phyloP scores from a whole-genome alignment of 2,797 vertebrate genomes.

The Tauraco hartlaubi region DNA sequence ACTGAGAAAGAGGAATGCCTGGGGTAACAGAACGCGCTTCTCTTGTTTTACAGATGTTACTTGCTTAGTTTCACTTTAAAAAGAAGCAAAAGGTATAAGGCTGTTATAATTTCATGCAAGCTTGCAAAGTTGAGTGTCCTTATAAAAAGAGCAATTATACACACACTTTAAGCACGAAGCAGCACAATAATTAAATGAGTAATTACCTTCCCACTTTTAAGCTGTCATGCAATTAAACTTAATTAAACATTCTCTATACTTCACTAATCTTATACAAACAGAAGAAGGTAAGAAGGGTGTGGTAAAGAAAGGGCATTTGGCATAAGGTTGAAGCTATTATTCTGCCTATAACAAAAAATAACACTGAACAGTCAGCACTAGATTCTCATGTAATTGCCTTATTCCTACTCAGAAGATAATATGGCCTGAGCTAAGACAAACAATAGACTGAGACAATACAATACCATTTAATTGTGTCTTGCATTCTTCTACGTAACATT shows the following conservation, averaged over 20 bases:
- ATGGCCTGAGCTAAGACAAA: neutral
- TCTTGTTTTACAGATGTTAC: neutral
- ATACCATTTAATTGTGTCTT: neutral
- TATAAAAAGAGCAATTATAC: slow-evolving; percentile 69
- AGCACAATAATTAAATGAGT: slow-evolving; percentile 77
- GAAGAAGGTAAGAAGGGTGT: slow-evolving; percentile 58
- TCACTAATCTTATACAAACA: slow-evolving; percentile 71
- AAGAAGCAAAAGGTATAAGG: neutral
- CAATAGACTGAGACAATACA: neutral
- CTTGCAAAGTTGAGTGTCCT: slow-evolving; percentile 53
- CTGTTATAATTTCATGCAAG: slow-evolving; percentile 41
- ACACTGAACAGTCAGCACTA: neutral
- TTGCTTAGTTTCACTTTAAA: neutral
- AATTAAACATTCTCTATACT: slow-evolving; percentile 74
- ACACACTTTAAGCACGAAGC: slow-evolving; percentile 55
- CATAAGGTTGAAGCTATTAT: slow-evolving; percentile 40
- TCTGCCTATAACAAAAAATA: neutral
- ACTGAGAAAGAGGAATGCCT: neutral
- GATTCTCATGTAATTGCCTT: neutral
- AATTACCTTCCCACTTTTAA: slow-evolving; percentile 76
- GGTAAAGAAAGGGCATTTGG: slow-evolving; percentile 47
- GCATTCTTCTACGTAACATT: neutral
- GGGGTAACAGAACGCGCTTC: neutral
- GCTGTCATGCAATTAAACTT: slow-evolving; percentile 77
- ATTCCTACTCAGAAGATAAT: neutral